A percentile compares a stretch with the other conserved stretches of the same genome.
Evolutionary conservation across 1,140 invertebrate genomes (phyloP).

Genomic region (Latrodectus geometricus): DNA sequence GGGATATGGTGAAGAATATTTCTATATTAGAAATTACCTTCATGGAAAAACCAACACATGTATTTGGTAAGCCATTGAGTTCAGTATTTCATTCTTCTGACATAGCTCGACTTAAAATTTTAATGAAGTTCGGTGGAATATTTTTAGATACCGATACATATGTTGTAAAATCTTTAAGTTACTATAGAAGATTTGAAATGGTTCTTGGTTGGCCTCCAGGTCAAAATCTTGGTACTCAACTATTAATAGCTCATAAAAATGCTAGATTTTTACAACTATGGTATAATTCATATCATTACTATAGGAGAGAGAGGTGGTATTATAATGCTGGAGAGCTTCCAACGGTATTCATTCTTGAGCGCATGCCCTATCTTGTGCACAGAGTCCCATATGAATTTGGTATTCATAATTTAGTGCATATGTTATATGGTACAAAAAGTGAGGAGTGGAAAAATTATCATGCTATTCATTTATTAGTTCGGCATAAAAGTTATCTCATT

Average conservation of each 20-base stretch:
- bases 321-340: constrained; percentile 68
- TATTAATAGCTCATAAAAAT: constrained; percentile 66
- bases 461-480: constrained; percentile 66
- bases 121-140: constrained; percentile 69
- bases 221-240: constrained; percentile 65
- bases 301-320: constrained; percentile 65
- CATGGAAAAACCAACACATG: constrained; percentile 63
- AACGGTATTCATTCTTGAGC: constrained; percentile 64
- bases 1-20: constrained; percentile 62
- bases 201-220: constrained; percentile 68
- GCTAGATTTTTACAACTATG: constrained; percentile 66
- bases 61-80: constrained; percentile 65
- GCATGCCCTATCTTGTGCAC: constrained; percentile 66
- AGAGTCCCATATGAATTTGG: constrained; percentile 66
- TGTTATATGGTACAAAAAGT: constrained; percentile 64
- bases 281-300: constrained; percentile 66
- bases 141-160: constrained; percentile 69
- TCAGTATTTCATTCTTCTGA: constrained; percentile 69
- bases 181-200: constrained; percentile 69
- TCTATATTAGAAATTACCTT: constrained; percentile 49
- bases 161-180: constrained; percentile 68
- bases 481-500: constrained; percentile 65
- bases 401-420: constrained; percentile 64
- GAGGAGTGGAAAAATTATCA: constrained; percentile 64
- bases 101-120: constrained; percentile 67